These are phyloP conservation scores for Polylopha cassiicola DNA, from an alignment of 2,888 invertebrate genomes.

Conservation along the genomic window DNA sequence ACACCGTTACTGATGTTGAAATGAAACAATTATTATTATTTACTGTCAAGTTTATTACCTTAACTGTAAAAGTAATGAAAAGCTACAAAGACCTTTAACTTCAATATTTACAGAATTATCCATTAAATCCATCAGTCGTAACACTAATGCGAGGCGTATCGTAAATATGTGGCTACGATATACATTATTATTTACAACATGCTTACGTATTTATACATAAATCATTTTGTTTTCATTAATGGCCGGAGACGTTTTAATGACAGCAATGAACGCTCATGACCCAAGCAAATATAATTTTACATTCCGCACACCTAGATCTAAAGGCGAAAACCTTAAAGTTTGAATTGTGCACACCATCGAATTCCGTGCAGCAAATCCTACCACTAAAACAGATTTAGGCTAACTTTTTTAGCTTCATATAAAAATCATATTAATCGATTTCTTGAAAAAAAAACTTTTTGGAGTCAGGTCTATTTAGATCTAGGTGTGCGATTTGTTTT, in stretches of 20 bases:
- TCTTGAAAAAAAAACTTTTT: no score
- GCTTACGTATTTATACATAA: neutral
- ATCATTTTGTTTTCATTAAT: constrained; percentile 12
- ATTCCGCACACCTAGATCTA: no score
- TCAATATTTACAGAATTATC: constrained; percentile 48
- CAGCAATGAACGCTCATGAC: constrained; percentile 14
- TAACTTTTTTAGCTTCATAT: no score
- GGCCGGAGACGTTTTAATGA: constrained; percentile 8
- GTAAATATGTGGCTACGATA: constrained; percentile 25
- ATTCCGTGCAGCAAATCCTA: no score
- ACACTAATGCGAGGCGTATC: constrained; percentile 55
- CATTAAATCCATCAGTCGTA: constrained; percentile 28
- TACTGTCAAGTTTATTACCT: constrained; percentile 37
- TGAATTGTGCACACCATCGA: no score
- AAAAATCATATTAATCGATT: no score
- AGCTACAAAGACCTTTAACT: constrained; percentile 23
- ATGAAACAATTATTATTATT: constrained; percentile 28
- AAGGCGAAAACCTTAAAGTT: no score
- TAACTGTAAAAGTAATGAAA: constrained; percentile 34
- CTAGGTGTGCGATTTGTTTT: no score
- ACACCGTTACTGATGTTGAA: constrained; percentile 5
- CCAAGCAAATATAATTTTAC: constrained; percentile 17
- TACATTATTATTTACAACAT: constrained; percentile 22
- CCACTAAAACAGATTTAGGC: no score
- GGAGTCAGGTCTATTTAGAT: no score